Conservation (phyloP, 2,797 vertebrate species). For the Amniataba percoides region DNA sequence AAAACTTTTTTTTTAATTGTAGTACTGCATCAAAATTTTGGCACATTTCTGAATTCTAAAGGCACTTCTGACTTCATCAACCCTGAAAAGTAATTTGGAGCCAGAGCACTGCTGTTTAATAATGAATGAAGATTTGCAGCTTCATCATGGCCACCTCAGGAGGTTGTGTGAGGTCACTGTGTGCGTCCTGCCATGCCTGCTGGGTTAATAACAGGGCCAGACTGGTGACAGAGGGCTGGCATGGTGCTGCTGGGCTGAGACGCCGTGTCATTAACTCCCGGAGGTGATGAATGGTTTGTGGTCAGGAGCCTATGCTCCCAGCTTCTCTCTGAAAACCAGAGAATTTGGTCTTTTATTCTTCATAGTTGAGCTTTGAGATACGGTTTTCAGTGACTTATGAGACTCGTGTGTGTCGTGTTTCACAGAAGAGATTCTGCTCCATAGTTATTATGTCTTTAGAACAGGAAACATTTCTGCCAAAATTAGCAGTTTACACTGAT, state of each 20-base stretch:
- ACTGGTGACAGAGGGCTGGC: slow-evolving; percentile 74
- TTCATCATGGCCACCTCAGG: slow-evolving; percentile 32
- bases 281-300: slow-evolving; percentile 82
- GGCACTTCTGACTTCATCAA: slow-evolving; percentile 1
- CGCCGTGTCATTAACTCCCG: slow-evolving; percentile 75
- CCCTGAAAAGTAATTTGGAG: slow-evolving; percentile 21
- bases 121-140: slow-evolving; percentile 48
- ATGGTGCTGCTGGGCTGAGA: slow-evolving; percentile 61
- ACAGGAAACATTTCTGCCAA: no score
- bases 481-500: no score
- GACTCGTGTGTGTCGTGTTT: slow-evolving; percentile 6
- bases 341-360: slow-evolving; percentile 48
- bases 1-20: no score
- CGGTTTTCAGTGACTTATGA: slow-evolving; percentile 25
- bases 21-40: background rate
- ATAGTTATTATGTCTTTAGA: no score
- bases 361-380: slow-evolving; percentile 20
- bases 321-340: slow-evolving; percentile 63
- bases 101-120: slow-evolving; percentile 25
- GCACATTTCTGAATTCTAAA: slow-evolving; percentile 1
- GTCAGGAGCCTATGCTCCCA: slow-evolving; percentile 61
- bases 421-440: no score
- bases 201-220: slow-evolving; percentile 80
- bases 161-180: slow-evolving; percentile 77
- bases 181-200: slow-evolving; percentile 66